Base-by-base conservation (phyloP, 2,113 vertebrate genomes). In the Chlorodrepanis virens region DNA sequence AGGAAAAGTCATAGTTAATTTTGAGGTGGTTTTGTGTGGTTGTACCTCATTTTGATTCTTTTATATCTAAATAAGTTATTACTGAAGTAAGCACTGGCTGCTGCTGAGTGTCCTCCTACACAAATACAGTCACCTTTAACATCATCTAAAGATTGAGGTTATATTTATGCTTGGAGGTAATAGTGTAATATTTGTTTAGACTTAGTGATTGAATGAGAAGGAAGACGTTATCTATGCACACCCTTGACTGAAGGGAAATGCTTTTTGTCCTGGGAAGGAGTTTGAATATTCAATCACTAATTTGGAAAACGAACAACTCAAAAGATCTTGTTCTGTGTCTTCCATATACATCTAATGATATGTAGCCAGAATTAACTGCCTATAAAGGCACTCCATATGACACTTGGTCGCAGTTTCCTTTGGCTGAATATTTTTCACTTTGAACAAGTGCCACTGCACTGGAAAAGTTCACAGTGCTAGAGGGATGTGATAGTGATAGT, bases 301-400 rank as follows among this genome's bases (percentile, higher is more conserved):
- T 96, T 60, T 83, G 45, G 8, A 92, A 94, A 94, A 28, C 21
- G 91, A 84, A 42, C 31, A 93, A 60, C 37, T 31, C 56, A 56
- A 68, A 72, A 40, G 56, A 19, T 42, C 44, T 77, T 89, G 22
- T 29, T 72, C 49, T 69, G 19, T 5, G 5, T 24, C 37, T 94
- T 71, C 69, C 12, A n/a, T 56, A 63, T 4, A 8, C 33, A 49
- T 80, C 75, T 68, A 78, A 54, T 12, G 50, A 50, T 39, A 54
- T 68, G 83, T 67, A 65, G 29, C 15, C 45, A 82, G 57, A 83
- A 89, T 79, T 72, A 64, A 29, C 14, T 27, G 57, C 8, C 3
- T 16, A 29, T 22, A 14, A 39, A 64, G 28, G 6, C 31, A 50
- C 1, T 1, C 8, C 50, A 25, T 1, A 3, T 14, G 49, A 20